Conservation (phyloP, 2,888 invertebrate genomes). For the Clanis bilineata region DNA sequence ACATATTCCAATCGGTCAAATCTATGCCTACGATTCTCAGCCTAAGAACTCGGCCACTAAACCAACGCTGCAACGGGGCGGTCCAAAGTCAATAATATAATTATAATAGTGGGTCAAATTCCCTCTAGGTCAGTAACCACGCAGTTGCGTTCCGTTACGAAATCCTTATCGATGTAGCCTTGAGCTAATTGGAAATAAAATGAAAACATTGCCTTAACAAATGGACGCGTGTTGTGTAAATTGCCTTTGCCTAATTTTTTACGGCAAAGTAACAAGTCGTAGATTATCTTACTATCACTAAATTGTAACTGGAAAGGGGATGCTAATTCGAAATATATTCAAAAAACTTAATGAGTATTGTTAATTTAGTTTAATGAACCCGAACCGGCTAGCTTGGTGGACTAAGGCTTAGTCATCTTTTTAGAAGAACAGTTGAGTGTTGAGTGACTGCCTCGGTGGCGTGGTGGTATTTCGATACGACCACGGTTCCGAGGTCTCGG, state of each 20-base stretch:
- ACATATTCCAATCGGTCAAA: too few relatives aligned
- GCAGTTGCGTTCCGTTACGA: conserved; percentile 28
- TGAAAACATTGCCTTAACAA: neutral
- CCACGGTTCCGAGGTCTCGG: too few relatives aligned
- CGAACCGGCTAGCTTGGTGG: too few relatives aligned
- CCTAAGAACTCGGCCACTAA: too few relatives aligned
- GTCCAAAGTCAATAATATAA: neutral
- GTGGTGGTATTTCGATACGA: too few relatives aligned
- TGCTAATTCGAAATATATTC: neutral
- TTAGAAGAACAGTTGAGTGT: too few relatives aligned
- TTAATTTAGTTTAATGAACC: too few relatives aligned
- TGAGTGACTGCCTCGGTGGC: too few relatives aligned
- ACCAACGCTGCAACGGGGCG: too few relatives aligned
- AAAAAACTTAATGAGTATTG: too few relatives aligned
- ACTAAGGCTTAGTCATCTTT: too few relatives aligned
- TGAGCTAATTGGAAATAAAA: conserved; percentile 43
- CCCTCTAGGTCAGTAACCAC: conserved; percentile 33
- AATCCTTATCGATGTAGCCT: conserved; percentile 38
- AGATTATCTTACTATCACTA: neutral
- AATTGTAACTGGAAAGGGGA: neutral
- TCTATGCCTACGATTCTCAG: too few relatives aligned
- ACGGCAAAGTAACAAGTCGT: neutral
- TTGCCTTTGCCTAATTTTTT: neutral
- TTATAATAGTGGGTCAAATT: conserved; percentile 26
- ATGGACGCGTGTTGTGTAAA: conserved; percentile 2